Evolutionary conservation across 2,113 vertebrate genomes (phyloP), one percentile per base, ranked within the genome.

Genomic region (Ranitomeya imitator): DNA sequence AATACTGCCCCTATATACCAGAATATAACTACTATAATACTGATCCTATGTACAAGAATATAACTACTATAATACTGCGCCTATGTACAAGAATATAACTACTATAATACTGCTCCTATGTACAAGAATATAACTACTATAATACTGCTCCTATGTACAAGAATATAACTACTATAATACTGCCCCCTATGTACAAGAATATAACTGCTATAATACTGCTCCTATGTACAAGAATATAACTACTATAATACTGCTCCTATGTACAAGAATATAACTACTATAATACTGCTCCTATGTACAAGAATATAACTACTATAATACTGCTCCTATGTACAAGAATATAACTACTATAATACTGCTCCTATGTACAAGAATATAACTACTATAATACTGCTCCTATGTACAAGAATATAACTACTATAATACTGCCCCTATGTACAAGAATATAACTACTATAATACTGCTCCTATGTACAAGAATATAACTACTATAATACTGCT

Each of bases 171-270:
- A 14, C 13, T 37, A 37, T 71, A 71, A 71, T 71, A 26, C 67
- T 71, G 10, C n/a, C 67, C 6, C n/a, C 67, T 26, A 71, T 71
- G 31, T 73, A 73, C 26, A 73, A 73, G 15, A 18, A 73, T 16
- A 73, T 73, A 73, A 73, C 69, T 73, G 18, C 26, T 73, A 73
- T 73, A 73, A 73, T 73, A 73, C 69, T 73, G 26, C 69, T n/a
- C n/a, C n/a, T n/a, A n/a, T n/a, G n/a, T n/a, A n/a, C n/a, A n/a
- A n/a, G n/a, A n/a, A n/a, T n/a, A n/a, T n/a, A n/a, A n/a, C n/a
- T n/a, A n/a, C n/a, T n/a, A n/a, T 31, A 31, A 31, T 31, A 31
- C 26, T 31, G 26, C 26, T 1, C 19, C 26, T 15, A 26, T 73
- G 13, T 73, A 73, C 23, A 73, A 37, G 69, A 73, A 73, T 73